phyloP scores from a whole-genome alignment of 2,113 vertebrate genomes.

The Tachysurus fulvidraco region DNA sequence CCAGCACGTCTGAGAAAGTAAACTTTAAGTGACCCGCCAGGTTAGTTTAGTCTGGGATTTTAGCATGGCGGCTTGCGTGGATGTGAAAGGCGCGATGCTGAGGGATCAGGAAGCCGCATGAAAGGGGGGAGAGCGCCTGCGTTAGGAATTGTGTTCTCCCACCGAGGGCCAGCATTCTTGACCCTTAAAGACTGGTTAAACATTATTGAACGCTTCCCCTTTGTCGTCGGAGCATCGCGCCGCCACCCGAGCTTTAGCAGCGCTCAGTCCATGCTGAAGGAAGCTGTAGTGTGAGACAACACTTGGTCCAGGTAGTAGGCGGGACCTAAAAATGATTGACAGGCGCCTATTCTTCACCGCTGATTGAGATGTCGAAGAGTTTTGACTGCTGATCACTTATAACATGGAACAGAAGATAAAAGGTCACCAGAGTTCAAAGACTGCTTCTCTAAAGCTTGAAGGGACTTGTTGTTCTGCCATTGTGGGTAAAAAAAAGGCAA shows the following conservation, averaged over 20 bases:
- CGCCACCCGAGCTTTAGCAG: conserved; percentile 60
- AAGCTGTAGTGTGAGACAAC: conserved; percentile 42
- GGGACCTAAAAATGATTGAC: conserved; percentile 34
- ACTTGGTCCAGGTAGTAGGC: background rate
- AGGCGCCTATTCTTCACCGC: conserved; percentile 32
- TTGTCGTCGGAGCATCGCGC: conserved; percentile 67
- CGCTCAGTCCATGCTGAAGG: conserved; percentile 44
- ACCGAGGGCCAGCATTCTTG: conserved; percentile 75
- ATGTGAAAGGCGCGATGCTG: conserved; percentile 63
- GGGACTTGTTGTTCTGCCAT: background rate
- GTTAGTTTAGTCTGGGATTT: conserved; percentile 78
- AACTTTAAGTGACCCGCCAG: conserved; percentile 81
- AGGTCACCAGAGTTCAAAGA: background rate
- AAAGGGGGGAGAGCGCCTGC: conserved; percentile 70
- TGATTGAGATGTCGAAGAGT: conserved; percentile 69
- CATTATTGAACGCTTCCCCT: conserved; percentile 70
- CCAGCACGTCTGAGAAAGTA: conserved; percentile 82
- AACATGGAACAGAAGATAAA: conserved; percentile 27
- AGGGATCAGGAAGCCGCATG: conserved; percentile 61
- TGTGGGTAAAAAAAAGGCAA: background rate
- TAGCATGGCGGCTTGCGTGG: conserved; percentile 61
- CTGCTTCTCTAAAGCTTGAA: background rate
- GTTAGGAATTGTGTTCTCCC: conserved; percentile 73
- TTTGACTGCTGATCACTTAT: conserved; percentile 37
- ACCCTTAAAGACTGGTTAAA: conserved; percentile 76